Conservation (phyloP, 2,797 vertebrate species). For the Synaphobranchus kaupii region DNA sequence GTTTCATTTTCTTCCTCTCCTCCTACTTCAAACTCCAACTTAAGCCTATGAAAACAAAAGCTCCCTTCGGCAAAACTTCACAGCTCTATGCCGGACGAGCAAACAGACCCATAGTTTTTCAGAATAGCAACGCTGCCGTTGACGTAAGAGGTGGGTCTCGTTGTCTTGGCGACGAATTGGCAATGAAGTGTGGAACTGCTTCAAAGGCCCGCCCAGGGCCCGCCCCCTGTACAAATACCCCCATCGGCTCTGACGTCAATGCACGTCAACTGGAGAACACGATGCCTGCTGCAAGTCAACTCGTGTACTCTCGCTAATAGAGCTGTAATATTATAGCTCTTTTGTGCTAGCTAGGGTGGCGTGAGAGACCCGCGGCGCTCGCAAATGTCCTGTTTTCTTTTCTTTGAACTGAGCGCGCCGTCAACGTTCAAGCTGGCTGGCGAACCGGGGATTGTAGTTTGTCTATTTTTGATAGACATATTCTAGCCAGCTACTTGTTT, state of each 20-base stretch:
- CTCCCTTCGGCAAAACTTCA: constrained; percentile 5
- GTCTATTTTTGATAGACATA: constrained; percentile 28
- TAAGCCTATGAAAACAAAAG: background rate
- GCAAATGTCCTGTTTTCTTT: constrained; percentile 21
- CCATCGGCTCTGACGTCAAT: constrained; percentile 68
- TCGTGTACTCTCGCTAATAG: constrained; percentile 33
- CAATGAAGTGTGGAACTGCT: constrained; percentile 49
- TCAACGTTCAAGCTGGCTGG: constrained; percentile 38
- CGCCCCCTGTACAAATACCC: constrained; percentile 53
- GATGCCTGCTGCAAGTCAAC: constrained; percentile 47
- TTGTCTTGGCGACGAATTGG: constrained; percentile 73
- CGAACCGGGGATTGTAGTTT: constrained; percentile 20
- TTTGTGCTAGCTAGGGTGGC: constrained; percentile 31
- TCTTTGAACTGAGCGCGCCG: background rate
- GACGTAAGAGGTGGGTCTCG: constrained; percentile 64
- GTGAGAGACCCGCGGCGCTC: constrained; percentile 7
- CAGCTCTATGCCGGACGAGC: constrained; percentile 12
- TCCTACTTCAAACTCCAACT: background rate
- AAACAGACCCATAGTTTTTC: constrained; percentile 41
- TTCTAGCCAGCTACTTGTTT: constrained; percentile 27
- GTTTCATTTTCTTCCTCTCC: background rate
- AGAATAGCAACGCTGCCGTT: constrained; percentile 60
- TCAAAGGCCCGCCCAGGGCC: constrained; percentile 50
- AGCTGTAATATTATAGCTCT: constrained; percentile 36
- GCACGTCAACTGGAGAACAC: constrained; percentile 61